Evolutionary conservation across 2,797 vertebrate genomes (phyloP), one percentile per base, ranked within the genome.

Genomic region (Labroides dimidiatus): DNA sequence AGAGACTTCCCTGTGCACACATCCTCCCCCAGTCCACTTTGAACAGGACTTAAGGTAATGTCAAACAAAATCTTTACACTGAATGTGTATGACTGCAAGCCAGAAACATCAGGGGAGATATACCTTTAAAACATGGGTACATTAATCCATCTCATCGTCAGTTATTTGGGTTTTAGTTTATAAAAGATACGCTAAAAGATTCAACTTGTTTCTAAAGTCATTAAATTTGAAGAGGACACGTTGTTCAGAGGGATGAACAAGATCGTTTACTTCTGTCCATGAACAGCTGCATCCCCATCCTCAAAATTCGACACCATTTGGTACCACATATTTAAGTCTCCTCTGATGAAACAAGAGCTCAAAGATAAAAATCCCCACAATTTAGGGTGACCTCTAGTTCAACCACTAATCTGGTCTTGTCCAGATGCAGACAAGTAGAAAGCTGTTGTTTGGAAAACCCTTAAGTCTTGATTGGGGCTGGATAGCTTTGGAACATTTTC

Each of bases 211-310:
- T 89, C 79, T 58, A 63, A 69, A 77, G 81, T 56, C 44, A 7
- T 45, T 72, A 85, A 72, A 91, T 90, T 82, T 78, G 70, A 61
- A 69, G 16, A 60, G 62, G 63, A 69, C 45, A 77, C 90, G 66
- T 81, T 82, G 59, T 64, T 41, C 50, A 62, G 74, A 69, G 57
- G 54, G 63, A 64, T 73, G 19, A 78, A 66, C 69, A 45, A 54
- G 61, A 81, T 75, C 49, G 58, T 51, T 53, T 48, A 41, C 70
- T 72, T 49, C 53, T 64, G 45, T 37, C 13, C 55, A 58, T 49
- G 54, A 63, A 81, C 75, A 82, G 69, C 68, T 72, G 78, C 61
- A 43, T 70, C 62, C 62, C 56, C 27, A 15, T 57, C 51, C 57
- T 59, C 79, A 51, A 64, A 30, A 42, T 49, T 24, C 23, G 23